These are phyloP conservation scores for Ochlodes sylvanus DNA, from an alignment of 2,888 invertebrate genomes.

Conservation along the genomic window DNA sequence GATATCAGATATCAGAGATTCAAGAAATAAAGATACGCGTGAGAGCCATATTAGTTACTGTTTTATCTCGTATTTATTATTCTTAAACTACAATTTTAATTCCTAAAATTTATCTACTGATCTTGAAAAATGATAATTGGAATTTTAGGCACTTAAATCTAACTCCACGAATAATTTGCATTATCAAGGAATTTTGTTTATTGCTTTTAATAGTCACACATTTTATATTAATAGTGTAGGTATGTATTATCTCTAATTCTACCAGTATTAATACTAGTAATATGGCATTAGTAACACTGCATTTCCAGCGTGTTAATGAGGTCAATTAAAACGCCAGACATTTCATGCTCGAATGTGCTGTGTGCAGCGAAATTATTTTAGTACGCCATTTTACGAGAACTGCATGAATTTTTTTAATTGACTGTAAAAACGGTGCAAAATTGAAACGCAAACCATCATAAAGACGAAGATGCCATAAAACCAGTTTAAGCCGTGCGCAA, in stretches of 20 bases:
- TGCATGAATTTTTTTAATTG: conserved; percentile 16
- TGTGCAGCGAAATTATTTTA: conserved; percentile 19
- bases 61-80: too few relatives aligned
- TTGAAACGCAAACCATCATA: conserved; percentile 45
- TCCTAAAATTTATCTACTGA: too few relatives aligned
- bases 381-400: conserved; percentile 13
- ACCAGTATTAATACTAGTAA: neutral
- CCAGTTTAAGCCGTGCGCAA: conserved; percentile 45
- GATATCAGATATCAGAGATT: too few relatives aligned
- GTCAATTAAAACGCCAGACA: conserved; percentile 15
- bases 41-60: too few relatives aligned
- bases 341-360: conserved; percentile 16
- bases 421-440: conserved; percentile 28
- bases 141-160: too few relatives aligned
- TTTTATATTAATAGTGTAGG: neutral
- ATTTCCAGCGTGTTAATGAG: neutral
- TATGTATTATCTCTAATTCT: neutral
- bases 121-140: too few relatives aligned
- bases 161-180: too few relatives aligned
- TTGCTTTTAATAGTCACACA: neutral
- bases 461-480: conserved; percentile 47
- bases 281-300: conserved; percentile 1
- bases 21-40: too few relatives aligned
- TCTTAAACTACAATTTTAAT: too few relatives aligned
- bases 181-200: too few relatives aligned